Conservation (phyloP, 2,113 vertebrate species). For the Toxostoma redivivum region DNA sequence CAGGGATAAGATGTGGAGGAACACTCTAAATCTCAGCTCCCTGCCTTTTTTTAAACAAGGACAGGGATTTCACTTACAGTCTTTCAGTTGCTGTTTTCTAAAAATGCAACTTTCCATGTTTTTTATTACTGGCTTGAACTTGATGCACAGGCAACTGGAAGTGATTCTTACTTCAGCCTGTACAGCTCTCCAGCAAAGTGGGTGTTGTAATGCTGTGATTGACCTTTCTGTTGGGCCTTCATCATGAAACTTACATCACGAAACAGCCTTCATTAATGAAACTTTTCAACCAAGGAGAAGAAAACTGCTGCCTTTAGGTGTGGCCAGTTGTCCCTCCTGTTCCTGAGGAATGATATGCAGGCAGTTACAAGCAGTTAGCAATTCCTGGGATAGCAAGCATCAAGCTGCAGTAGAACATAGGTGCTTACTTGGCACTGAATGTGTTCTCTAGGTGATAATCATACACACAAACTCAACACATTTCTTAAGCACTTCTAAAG, state of each 20-base stretch:
- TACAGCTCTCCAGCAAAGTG: neutral
- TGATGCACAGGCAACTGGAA: neutral
- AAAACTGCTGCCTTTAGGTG: neutral
- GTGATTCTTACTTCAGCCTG: neutral
- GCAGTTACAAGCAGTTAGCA: neutral
- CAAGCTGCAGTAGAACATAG: neutral
- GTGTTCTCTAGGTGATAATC: neutral
- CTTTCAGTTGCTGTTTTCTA: neutral
- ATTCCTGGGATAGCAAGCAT: neutral
- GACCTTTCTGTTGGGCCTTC: too few relatives aligned
- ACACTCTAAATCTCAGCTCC: neutral
- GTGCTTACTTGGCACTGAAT: neutral
- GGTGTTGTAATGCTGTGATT: neutral
- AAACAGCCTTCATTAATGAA: neutral
- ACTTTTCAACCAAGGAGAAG: neutral
- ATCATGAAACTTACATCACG: too few relatives aligned
- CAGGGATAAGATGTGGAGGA: neutral
- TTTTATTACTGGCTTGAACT: neutral
- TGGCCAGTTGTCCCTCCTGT: neutral
- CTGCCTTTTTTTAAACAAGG: neutral
- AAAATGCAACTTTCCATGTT: neutral
- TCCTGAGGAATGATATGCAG: neutral
- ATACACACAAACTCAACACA: neutral
- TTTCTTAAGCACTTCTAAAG: neutral
- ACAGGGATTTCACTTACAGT: neutral